Evolutionary conservation across 2,113 vertebrate species (phyloP).

Genomic region (Panthera uncia): DNA sequence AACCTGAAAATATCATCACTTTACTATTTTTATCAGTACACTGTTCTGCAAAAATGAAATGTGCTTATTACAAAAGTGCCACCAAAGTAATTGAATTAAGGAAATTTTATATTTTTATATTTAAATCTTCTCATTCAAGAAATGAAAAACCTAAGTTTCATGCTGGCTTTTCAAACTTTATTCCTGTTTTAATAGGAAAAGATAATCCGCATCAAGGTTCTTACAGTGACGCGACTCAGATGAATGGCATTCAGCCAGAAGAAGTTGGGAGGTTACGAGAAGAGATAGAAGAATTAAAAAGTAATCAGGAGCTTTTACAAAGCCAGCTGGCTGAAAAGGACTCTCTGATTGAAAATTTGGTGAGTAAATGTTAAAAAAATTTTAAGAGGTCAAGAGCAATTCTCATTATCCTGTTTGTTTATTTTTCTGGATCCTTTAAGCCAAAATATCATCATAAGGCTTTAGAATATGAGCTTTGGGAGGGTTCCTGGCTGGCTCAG

Average conservation of each 20-base stretch:
- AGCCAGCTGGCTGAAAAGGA: slow-evolving; percentile 92
- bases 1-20: neutral
- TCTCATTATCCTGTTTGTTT: neutral
- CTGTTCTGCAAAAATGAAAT: neutral
- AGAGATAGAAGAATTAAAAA: slow-evolving; percentile 92
- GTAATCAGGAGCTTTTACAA: slow-evolving; percentile 88
- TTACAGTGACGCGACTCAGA: slow-evolving; percentile 82
- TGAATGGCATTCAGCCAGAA: slow-evolving; percentile 95
- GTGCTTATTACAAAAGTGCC: neutral
- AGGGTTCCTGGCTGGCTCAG: neutral
- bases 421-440: neutral
- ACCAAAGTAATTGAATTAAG: neutral
- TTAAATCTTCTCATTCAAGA: neutral
- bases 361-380: slow-evolving; percentile 72
- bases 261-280: slow-evolving; percentile 89
- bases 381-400: neutral
- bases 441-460: neutral
- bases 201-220: slow-evolving; percentile 85
- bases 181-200: slow-evolving; percentile 83
- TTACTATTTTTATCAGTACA: neutral
- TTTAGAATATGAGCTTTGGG: neutral
- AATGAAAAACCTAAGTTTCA: neutral
- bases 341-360: slow-evolving; percentile 89
- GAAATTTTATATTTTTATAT: neutral
- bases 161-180: slow-evolving; percentile 22